Evolutionary conservation across 2,888 invertebrate genomes (phyloP).

Genomic region (Neoaliturus tenellus): DNA sequence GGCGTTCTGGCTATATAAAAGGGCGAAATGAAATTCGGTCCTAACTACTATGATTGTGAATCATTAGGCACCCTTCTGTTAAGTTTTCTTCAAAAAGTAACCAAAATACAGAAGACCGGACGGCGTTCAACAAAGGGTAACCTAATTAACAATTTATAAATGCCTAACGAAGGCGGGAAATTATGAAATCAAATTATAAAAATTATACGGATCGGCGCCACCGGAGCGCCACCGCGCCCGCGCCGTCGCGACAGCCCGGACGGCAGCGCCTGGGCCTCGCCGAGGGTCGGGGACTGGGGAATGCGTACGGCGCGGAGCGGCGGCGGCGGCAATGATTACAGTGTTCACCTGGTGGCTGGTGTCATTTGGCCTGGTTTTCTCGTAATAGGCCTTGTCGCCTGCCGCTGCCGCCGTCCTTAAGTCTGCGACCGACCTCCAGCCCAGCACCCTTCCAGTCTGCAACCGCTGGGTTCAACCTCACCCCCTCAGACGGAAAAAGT

Average conservation of each 20-base stretch:
- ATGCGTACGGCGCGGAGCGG: not conserved
- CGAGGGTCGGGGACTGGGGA: not conserved
- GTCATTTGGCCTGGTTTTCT: conserved; percentile 36
- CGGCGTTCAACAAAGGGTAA: conserved; percentile 38
- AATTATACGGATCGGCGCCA: conserved; percentile 27
- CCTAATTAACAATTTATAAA: conserved; percentile 49
- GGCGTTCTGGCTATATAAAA: not conserved
- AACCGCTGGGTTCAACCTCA: not conserved
- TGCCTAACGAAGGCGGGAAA: conserved; percentile 29
- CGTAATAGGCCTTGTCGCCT: conserved; percentile 33
- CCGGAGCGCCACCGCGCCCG: not conserved
- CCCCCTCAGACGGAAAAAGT: no score
- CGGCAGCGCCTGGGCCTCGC: not conserved
- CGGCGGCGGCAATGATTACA: not conserved
- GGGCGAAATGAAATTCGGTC: conserved; percentile 30
- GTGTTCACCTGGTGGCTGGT: not conserved
- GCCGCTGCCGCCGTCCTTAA: not conserved
- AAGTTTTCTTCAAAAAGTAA: conserved; percentile 31
- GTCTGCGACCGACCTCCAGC: not conserved
- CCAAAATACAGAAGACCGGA: conserved; percentile 23
- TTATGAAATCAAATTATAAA: conserved; percentile 53
- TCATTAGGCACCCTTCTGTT: conserved; percentile 26
- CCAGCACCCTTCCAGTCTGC: not conserved
- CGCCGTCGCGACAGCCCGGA: not conserved
- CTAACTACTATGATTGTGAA: conserved; percentile 47